Base-by-base conservation (phyloP, 2,113 vertebrate species). In the Eptesicus fuscus region DNA sequence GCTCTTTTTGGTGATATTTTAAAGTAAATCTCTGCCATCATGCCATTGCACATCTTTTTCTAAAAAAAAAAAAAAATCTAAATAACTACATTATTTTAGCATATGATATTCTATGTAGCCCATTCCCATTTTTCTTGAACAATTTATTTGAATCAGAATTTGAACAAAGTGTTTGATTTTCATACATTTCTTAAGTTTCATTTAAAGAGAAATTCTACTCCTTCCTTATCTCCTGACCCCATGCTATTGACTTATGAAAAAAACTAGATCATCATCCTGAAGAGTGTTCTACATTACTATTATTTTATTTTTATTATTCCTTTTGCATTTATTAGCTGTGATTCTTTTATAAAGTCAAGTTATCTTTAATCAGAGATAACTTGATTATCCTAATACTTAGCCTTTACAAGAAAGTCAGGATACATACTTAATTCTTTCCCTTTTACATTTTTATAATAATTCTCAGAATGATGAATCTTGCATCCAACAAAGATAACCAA, bases 91-190 rank as follows among this genome's bases (percentile, higher is more conserved):
- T 67, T n/a, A 35, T 63, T 5, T 87, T 73, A 76, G 12, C 49
- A 42, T 77, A 59, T 53, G 14, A 80, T 69, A 40, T 42, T 92
- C 56, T 78, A 63, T 28, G 5, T 89, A 59, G 4, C 12, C 7
- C 12, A 83, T 44, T 56, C 1, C 17, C 3, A 65, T 78, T 74
- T 74, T 83, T 7, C 30, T 1, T 40, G 51, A 77, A 37, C 77
- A 40, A 35, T 51, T 93, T 71, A 70, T 70, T 88, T 93, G 18
- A 79, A 70, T 70, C 49, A 88, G 59, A 78, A 83, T 94, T 87
- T 7, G 56, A 83, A 11, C 2, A 67, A 23, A 5, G 12, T 49
- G 23, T 90, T 69, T 83, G 1, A 90, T 87, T 93, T 94, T 87
- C 10, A 79, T 63, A 40, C 13, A 28, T 67, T 82, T 91, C 18